Conservation (phyloP, 2,113 vertebrate species). For the Larimichthys crocea region DNA sequence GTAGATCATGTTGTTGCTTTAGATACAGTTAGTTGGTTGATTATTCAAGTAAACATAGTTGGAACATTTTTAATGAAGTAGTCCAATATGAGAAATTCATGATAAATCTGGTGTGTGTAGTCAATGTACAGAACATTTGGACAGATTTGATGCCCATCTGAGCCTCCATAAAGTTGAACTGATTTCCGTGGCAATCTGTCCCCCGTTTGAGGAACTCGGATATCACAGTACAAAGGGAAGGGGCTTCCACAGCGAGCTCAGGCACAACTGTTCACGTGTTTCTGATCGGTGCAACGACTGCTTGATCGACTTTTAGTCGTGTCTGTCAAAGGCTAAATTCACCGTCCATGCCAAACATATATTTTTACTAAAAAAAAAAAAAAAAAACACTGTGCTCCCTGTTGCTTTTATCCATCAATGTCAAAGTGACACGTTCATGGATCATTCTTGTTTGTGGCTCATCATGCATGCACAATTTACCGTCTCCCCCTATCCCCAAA, state of each 20-base stretch:
- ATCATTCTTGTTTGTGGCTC: conserved; percentile 61
- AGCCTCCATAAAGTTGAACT: conserved; percentile 75
- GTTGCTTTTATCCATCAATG: conserved; percentile 48
- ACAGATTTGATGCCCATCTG: conserved; percentile 81
- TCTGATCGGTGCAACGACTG: conserved; percentile 22
- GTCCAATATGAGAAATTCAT: conserved; percentile 77
- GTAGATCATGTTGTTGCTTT: conserved; percentile 83
- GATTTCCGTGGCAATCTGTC: conserved; percentile 78
- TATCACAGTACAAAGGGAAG: conserved; percentile 43
- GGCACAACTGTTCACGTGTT: conserved; percentile 53
- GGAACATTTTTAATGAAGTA: conserved; percentile 80
- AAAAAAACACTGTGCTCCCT: neutral
- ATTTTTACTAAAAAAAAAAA: neutral
- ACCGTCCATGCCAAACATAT: neutral
- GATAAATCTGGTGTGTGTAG: conserved; percentile 76
- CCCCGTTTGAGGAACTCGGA: conserved; percentile 63
- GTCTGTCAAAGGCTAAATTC: conserved; percentile 12
- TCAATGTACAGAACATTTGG: conserved; percentile 81
- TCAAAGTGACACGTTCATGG: conserved; percentile 59
- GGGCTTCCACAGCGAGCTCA: conserved; percentile 45
- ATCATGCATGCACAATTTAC: conserved; percentile 31
- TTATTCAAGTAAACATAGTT: conserved; percentile 81
- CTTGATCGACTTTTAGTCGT: conserved; percentile 34
- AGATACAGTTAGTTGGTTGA: conserved; percentile 79
- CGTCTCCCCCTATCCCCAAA: conserved; percentile 41